Conservation (phyloP, 2,113 vertebrate genomes). For the cattle (Bos taurus) region DNA sequence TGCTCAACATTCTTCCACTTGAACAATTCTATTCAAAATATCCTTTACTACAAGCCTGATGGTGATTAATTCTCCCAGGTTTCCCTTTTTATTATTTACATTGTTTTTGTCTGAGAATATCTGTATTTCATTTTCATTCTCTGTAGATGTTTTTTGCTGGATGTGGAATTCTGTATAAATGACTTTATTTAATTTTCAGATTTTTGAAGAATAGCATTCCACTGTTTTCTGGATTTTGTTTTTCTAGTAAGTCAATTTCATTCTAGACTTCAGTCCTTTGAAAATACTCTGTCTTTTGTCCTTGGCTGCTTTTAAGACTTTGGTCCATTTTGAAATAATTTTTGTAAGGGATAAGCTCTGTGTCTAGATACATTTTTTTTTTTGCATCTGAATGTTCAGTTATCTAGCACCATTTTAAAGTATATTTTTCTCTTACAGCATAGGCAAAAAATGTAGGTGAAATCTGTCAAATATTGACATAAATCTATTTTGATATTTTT, state of each 20-base stretch:
- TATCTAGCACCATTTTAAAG: not conserved
- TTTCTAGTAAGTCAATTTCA: not conserved
- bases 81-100: not conserved
- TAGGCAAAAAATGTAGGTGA: not conserved
- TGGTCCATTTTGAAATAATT: not conserved
- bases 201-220: not conserved
- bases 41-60: not conserved
- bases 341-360: not conserved
- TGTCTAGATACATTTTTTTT: not conserved
- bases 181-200: not conserved
- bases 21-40: not conserved
- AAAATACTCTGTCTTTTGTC: not conserved
- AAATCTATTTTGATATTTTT: not conserved
- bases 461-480: not conserved
- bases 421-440: not conserved
- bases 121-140: not conserved
- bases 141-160: not conserved
- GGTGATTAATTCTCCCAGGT: not conserved
- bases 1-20: not conserved
- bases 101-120: not conserved
- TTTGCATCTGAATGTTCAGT: not conserved
- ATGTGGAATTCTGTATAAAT: not conserved
- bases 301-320: not conserved
- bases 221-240: not conserved
- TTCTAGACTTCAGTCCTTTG: not conserved